Percentiles rank a stretch among this genome's conserved stretches.
phyloP scores from a whole-genome alignment of 2,113 vertebrate species.

The Lasiurus cinereus region DNA sequence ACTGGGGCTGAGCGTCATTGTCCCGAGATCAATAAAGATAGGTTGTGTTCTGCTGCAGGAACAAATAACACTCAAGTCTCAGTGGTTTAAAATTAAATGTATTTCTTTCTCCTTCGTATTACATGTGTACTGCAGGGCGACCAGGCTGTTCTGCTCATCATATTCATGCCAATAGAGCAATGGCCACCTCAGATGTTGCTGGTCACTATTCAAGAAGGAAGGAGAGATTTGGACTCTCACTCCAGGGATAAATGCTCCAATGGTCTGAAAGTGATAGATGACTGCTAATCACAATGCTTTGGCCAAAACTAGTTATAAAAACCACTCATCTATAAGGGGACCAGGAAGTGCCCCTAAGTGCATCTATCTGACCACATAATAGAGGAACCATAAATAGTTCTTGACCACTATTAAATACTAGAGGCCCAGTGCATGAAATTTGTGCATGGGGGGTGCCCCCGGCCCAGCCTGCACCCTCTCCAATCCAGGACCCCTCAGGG shows the following conservation, averaged over 20 bases:
- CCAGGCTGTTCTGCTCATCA: background rate
- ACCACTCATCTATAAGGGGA: background rate
- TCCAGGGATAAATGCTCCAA: background rate
- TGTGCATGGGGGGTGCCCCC: too few species aligned
- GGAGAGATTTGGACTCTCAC: background rate
- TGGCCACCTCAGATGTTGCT: background rate
- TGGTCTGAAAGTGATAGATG: background rate
- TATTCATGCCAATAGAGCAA: background rate
- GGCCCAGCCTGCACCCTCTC: too few species aligned
- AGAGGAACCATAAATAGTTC: slow-evolving; percentile 8
- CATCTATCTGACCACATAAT: background rate
- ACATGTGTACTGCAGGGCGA: background rate
- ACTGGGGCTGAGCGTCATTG: background rate
- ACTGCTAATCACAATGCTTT: background rate
- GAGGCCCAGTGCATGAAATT: too few species aligned
- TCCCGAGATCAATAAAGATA: background rate
- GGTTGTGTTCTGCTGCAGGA: background rate
- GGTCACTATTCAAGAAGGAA: slow-evolving; percentile 27
- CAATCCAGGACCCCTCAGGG: too few species aligned
- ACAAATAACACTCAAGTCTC: slow-evolving; percentile 1
- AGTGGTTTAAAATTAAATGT: slow-evolving; percentile 2
- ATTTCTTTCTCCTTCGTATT: background rate
- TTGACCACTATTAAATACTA: background rate
- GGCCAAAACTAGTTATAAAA: background rate
- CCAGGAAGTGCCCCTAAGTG: background rate